Evolutionary conservation across 2,113 vertebrate species (phyloP), one percentile per base, ranked within the genome.

Genomic region (Verasper variegatus): DNA sequence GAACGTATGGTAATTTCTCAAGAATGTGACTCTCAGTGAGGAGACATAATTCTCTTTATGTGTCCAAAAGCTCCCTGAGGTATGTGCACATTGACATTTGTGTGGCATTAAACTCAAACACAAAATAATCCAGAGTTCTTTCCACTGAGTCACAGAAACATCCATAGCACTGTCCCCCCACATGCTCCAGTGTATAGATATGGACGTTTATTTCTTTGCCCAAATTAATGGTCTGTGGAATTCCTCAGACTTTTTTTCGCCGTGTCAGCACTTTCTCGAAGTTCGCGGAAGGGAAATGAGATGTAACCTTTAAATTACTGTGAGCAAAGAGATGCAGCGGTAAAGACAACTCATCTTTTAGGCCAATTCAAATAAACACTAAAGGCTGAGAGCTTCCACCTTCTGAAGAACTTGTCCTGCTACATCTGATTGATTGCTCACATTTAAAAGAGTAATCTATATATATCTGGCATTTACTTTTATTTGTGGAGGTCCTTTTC

Each of bases 251-350:
- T 81, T 71, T 68, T 70, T 73, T 55, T 7, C 14, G 26, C 54
- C 23, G 10, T 47, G 68, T 88, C 81, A 86, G 21, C 18, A 14
- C 21, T 88, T 89, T 82, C n/a, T 69, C 68, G 74, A 21, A 75
- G 62, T 80, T 83, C 23, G 52, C 55, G 76, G 69, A 49, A 40
- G 65, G 62, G 65, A 86, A 84, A 84, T 79, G 83, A 84, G 83
- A 82, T 68, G 68, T 82, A 80, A 89, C 88, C 82, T 89, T 89
- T 83, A 71, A 68, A 79, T 76, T 62, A 76, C 70, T 83, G 78
- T 68, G 61, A 78, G 65, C 40, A 57, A 55, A 83, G 57, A 52
- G 71, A 35, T 51, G 45, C 27, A 61, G 82, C 9, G 23, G 58
- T 42, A 66, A 74, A 65, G 54, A 42, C 11, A 61, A 54, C 20